Base-by-base conservation (phyloP, 1,140 invertebrate genomes). In the Piezodorus guildinii region DNA sequence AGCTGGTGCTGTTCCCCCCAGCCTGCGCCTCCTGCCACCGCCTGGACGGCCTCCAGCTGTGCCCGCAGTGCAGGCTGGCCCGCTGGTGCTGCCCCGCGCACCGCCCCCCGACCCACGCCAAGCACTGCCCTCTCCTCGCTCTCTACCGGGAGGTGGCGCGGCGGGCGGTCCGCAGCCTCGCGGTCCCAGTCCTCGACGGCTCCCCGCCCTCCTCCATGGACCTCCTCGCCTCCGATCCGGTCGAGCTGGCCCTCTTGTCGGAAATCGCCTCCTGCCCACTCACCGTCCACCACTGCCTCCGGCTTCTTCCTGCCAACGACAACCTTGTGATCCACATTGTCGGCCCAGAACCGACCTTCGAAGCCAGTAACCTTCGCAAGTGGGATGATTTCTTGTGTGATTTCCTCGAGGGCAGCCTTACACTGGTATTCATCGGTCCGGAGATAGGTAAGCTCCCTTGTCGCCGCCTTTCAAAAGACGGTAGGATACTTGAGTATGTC, bases 271-370 rank as follows among this genome's bases (percentile, higher is more conserved):
- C 46, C 46, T 49, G 46, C 14, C 46, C 46, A 5, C 46, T 49
- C 46, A 49, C 46, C 4, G n/a, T 49, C 1, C 46, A 19, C 6
- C 46, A 49, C 12, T 17, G n/a, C 46, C n/a, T 17, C 17, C 46
- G n/a, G 5, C 19, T 49, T 10, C 46, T 49, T 6, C 46, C 51
- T 3, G 5, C 19, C 5, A 15, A 27, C 12, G 34, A 52, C 19
- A 43, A 52, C 14, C 23, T 30, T 5, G 51, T 54, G 0, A 30
- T 63, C 23, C 62, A 63, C 62, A 34, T 63, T 21, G 46, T 63
- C 19, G 62, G 62, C 15, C 46, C 62, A 49, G 62, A 63, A 30
- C 62, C 62, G 3, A 46, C 51, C 16, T 63, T 63, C 46, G 62
- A 63, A 54, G 51, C 51, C 14, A 54, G 30, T 17, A 63, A 63